These are phyloP conservation scores for Rhagologus leucostigma DNA, from an alignment of 2,113 vertebrate species.

Conservation along the genomic window DNA sequence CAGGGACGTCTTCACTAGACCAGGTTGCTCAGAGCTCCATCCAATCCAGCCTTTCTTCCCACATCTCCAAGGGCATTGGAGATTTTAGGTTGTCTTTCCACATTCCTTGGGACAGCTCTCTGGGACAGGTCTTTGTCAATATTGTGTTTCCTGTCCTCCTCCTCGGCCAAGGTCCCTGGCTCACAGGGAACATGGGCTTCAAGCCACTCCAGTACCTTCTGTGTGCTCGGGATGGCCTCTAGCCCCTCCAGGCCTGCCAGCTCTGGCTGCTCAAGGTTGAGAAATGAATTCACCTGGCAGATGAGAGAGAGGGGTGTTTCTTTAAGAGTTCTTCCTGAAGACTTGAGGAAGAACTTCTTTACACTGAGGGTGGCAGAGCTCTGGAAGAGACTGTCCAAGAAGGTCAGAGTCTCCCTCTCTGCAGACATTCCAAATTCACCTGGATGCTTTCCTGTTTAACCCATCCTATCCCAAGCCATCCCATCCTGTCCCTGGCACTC, in stretches of 20 bases:
- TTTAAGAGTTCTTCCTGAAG: not conserved
- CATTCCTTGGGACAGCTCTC: not conserved
- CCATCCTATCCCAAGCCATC: not conserved
- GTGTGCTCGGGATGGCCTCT: rapidly evolving
- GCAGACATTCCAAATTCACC: not conserved
- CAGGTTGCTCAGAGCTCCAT: not conserved
- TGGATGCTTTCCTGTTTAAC: not conserved
- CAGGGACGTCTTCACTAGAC: not conserved
- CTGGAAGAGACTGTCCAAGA: not conserved
- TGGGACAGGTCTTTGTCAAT: not conserved
- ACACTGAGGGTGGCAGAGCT: not conserved
- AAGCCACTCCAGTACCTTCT: not conserved
- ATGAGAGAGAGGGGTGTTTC: not conserved
- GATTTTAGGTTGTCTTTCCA: not conserved
- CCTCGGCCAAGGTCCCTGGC: rapidly evolving
- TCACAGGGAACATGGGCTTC: not conserved
- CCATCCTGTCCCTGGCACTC: not conserved
- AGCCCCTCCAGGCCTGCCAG: not conserved
- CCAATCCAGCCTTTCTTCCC: not conserved
- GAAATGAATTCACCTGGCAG: not conserved
- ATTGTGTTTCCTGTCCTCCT: not conserved
- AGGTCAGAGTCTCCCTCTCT: not conserved
- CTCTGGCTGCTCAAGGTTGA: not conserved
- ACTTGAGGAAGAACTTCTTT: not conserved
- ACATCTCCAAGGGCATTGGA: not conserved